Evolutionary conservation across 2,888 invertebrate genomes (phyloP).

Genomic region (Eupithecia exiguata): DNA sequence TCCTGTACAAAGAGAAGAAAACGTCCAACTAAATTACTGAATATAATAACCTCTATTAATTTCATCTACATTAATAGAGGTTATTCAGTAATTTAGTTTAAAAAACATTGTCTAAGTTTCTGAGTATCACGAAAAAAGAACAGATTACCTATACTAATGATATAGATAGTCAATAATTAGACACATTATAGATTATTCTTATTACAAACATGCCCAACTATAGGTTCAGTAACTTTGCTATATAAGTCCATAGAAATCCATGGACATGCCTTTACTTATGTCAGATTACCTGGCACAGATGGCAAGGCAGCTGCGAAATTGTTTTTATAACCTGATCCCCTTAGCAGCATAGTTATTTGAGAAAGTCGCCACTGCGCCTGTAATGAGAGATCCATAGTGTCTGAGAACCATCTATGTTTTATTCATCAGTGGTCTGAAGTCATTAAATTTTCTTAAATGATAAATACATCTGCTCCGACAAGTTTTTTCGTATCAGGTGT

Average conservation of each 20-base stretch:
- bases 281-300: conserved; percentile 11
- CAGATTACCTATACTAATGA: background rate
- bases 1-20: background rate
- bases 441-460: conserved; percentile 23
- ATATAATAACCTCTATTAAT: background rate
- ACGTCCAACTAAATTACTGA: background rate
- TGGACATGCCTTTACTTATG: conserved; percentile 6
- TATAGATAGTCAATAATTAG: background rate
- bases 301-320: conserved; percentile 27
- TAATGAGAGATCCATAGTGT: conserved; percentile 31
- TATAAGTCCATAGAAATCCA: conserved; percentile 4
- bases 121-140: background rate
- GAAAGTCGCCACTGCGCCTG: conserved; percentile 40
- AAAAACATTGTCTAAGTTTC: background rate
- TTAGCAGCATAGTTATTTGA: conserved; percentile 40
- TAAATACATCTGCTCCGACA: conserved; percentile 3
- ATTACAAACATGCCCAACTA: background rate
- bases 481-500: background rate
- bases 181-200: background rate
- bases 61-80: no score
- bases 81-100: no score
- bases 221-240: background rate
- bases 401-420: conserved; percentile 25
- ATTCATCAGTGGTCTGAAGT: conserved; percentile 28
- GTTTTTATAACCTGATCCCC: conserved; percentile 38